A percentile compares a stretch with the other conserved stretches of the same genome.
These are phyloP conservation scores for Rhopalosiphum padi DNA, from an alignment of 1,140 invertebrate species.

Conservation along the genomic window DNA sequence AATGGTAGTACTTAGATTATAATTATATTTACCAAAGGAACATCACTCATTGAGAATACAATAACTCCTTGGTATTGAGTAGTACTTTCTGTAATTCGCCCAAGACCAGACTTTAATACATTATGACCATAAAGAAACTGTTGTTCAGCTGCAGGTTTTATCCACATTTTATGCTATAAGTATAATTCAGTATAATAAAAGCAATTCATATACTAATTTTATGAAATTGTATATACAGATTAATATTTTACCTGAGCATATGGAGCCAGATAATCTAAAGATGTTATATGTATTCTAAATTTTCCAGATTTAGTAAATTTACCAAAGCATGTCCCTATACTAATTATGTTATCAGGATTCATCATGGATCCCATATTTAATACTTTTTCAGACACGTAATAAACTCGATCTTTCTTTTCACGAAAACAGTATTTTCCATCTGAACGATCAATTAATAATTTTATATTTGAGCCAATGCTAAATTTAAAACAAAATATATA, in stretches of 20 bases:
- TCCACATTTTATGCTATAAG: conserved; percentile 90
- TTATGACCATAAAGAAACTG: conserved; percentile 98
- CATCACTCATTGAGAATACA: conserved; percentile 92
- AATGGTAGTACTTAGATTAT: not conserved
- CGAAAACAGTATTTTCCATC: conserved; percentile 97
- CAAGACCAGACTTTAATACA: conserved; percentile 91
- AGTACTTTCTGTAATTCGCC: conserved; percentile 95
- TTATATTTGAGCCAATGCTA: conserved; percentile 96
- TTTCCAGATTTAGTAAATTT: conserved; percentile 98
- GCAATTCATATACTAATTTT: conserved; percentile 20
- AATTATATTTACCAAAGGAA: conserved; percentile 80
- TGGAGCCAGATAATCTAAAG: conserved; percentile 95
- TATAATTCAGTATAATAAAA: conserved; percentile 59
- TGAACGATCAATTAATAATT: conserved; percentile 89
- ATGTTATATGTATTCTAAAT: conserved; percentile 94
- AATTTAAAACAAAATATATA: conserved; percentile 62
- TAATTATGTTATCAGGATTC: conserved; percentile 80
- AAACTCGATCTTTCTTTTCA: conserved; percentile 90
- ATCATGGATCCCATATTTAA: conserved; percentile 79
- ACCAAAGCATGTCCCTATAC: conserved; percentile 95
- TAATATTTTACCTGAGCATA: conserved; percentile 83
- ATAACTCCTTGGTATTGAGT: conserved; percentile 93
- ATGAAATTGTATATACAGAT: not conserved
- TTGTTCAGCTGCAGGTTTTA: conserved; percentile 95
- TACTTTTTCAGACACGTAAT: conserved; percentile 88